Evolutionary conservation across 2,888 invertebrate genomes (phyloP).

Genomic region (Polietes domitor): DNA sequence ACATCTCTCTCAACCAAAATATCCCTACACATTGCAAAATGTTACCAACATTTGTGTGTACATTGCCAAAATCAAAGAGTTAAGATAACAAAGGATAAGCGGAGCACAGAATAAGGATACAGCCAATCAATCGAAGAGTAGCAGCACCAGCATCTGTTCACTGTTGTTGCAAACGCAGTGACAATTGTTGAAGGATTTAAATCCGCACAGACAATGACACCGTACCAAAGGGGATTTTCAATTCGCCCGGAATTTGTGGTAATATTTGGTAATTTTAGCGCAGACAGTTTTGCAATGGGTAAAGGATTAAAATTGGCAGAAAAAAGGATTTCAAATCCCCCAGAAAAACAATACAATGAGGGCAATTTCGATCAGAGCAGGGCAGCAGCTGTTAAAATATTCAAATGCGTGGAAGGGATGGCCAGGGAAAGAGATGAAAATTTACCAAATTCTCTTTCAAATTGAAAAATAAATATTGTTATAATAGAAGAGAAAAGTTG

Average conservation of each 20-base stretch:
- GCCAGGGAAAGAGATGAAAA: no score
- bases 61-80: conserved; percentile 38
- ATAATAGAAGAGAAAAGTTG: no score
- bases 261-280: conserved; percentile 43
- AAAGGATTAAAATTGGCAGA: conserved; percentile 44
- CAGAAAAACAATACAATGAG: conserved; percentile 8
- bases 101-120: no score
- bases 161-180: conserved; percentile 46
- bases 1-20: neutral
- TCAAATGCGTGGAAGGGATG: conserved; percentile 20
- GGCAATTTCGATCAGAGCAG: neutral
- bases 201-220: neutral
- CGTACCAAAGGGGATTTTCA: neutral
- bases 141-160: neutral
- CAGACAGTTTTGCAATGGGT: conserved; percentile 43
- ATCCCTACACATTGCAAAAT: neutral
- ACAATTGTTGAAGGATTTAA: conserved; percentile 52
- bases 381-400: conserved; percentile 51
- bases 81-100: neutral
- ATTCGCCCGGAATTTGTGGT: neutral
- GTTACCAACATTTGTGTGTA: neutral
- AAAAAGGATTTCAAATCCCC: conserved; percentile 43
- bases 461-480: no score
- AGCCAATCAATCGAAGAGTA: neutral
- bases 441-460: no score